Evolutionary conservation across 2,888 invertebrate species (phyloP), one percentile per base, ranked within the genome.

Genomic region (Marronus borbonicus): DNA sequence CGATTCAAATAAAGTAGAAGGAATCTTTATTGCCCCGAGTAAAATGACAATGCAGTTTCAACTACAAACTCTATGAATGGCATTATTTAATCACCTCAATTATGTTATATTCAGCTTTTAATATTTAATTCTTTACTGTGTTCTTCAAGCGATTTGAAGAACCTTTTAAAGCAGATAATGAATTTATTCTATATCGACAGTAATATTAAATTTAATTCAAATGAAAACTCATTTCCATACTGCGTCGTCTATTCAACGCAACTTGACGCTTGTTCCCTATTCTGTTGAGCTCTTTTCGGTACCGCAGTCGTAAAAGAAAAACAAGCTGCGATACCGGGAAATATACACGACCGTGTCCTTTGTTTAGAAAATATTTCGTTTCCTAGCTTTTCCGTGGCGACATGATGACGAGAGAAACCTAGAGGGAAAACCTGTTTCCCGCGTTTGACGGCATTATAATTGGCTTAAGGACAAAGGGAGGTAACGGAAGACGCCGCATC

Each of bases 361-460:
- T 72, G 72, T 72, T 72, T 60, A 17, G 58, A 58, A 72, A 72
- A 72, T 72, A 72, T 72, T 72, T 39, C 72, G n/a, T 39, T 58
- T 58, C 17, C 58, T 17, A 44, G 36, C 39, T 58, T 72, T 58
- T 58, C 55, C 17, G 58, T 14, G 58, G 52, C 24, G 58, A 58
- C 55, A 20, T 39, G 36, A 72, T 72, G 58, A 72, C 17, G 58
- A 20, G 72, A 58, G 17, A 39, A 55, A 72, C 58, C 36, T 58
- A 39, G 28, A 20, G 69, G 36, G 39, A 20, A 55, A 72, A 58
- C 39, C 58, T 31, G 70, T 55, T 58, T 72, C 31, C 39, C 72
- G 58, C 39, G 12, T 72, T 72, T 58, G 20, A 58, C n/a, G 58
- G 20, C 12, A 72, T 72, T 39, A 72, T 72, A 72, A 72, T 72